phyloP scores from a whole-genome alignment of 2,113 vertebrate genomes.

The Pelmatolapia mariae region DNA sequence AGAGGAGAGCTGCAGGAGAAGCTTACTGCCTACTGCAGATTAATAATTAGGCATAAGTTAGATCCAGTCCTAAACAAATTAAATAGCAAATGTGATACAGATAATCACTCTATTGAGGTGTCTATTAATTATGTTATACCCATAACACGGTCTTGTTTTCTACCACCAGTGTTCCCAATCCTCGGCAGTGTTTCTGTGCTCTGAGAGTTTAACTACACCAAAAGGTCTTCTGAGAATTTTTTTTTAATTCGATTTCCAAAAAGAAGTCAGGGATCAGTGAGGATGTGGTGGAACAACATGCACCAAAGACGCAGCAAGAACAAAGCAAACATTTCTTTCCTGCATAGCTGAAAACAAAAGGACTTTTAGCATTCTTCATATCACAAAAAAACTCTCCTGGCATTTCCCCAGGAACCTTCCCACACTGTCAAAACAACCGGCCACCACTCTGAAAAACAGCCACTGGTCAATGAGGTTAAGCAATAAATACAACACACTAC shows the following conservation, averaged over 20 bases:
- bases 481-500: background rate
- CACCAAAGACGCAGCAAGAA: constrained; percentile 1
- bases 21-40: background rate
- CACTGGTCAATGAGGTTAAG: background rate
- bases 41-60: background rate
- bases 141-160: background rate
- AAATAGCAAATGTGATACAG: background rate
- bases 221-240: background rate
- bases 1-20: background rate
- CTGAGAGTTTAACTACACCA: background rate
- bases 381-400: constrained; percentile 22
- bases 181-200: background rate
- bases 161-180: background rate
- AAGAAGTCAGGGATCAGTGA: background rate
- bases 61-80: background rate
- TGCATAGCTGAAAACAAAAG: constrained; percentile 45
- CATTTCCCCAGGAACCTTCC: constrained; percentile 56
- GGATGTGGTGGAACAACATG: constrained; percentile 2
- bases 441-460: background rate
- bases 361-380: background rate
- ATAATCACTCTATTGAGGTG: background rate
- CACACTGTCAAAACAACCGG: constrained; percentile 47
- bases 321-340: constrained; percentile 23
- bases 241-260: background rate
- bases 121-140: background rate